These are phyloP conservation scores for Pandemis heparana DNA, from an alignment of 2,888 invertebrate species.

Conservation along the genomic window DNA sequence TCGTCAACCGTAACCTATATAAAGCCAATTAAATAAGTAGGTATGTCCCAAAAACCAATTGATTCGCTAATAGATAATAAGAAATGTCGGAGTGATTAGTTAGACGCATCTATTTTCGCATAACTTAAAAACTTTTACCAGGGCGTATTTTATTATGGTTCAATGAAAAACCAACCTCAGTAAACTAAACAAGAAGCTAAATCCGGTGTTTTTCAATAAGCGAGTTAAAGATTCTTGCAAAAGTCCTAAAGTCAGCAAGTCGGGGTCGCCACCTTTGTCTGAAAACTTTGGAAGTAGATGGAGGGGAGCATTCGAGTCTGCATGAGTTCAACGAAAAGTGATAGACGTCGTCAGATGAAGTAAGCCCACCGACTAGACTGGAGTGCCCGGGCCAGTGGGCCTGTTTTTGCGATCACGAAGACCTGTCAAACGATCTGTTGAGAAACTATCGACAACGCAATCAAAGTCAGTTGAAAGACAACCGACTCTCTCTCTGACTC, in stretches of 20 bases:
- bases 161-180: constrained; percentile 3
- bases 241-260: constrained; percentile 36
- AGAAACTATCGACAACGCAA: background rate
- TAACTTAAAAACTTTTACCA: background rate
- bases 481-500: too few relatives aligned
- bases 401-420: background rate
- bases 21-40: background rate
- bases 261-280: constrained; percentile 30
- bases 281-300: constrained; percentile 26
- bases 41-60: background rate
- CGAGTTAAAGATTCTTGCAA: constrained; percentile 27
- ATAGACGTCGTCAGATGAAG: constrained; percentile 18
- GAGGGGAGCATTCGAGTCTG: background rate
- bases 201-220: constrained; percentile 25
- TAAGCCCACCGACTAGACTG: background rate
- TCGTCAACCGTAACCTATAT: background rate
- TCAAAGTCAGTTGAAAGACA: background rate
- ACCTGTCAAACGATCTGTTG: background rate
- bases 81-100: background rate
- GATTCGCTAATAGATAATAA: background rate
- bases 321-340: constrained; percentile 29
- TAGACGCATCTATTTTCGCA: background rate
- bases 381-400: constrained; percentile 5
- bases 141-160: background rate
- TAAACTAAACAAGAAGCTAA: constrained; percentile 11